Base-by-base conservation (phyloP, 1,140 invertebrate species). In the Charaxes varanes region DNA sequence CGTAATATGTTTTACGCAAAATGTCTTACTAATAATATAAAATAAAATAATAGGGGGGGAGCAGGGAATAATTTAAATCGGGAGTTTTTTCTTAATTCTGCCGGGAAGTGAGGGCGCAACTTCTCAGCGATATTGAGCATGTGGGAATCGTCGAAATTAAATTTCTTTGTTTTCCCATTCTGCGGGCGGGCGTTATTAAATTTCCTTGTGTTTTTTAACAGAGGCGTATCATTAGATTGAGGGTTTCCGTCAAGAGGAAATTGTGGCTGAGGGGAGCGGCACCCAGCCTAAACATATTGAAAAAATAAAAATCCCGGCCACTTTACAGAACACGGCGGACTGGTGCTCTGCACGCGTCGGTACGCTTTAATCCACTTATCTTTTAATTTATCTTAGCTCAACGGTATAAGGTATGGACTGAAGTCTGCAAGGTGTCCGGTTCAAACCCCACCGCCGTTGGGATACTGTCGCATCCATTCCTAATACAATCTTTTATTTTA, bases 131-230 rank as follows among this genome's bases (percentile, higher is more conserved):
- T 80, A 82, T 82, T 59, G 68, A 74, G 67, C 73, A 80, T 83
- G 72, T 83, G 76, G 76, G 76, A 83, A 80, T 83, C 72, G 72
- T 73, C 44, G 62, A 72, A 80, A 80, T 83, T 83, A 73, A 80
- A 80, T 80, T 80, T 77, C 76, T 83, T 83, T 83, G 79, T 80
- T 77, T 82, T 77, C 64, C 67, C 53, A 57, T 58, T 64, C 61
- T 65, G 57, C 53, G 52, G 59, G 70, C 50, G 59, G 62, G 63
- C 73, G 78, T 83, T 85, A 85, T 85, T 85, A 85, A 85, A 85
- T 85, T 85, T 85, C 78, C 81, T 79, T 79, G 81, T 85, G 78
- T 83, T 85, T 84, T 84, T 85, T 82, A 85, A 85, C 79, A 76
- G 71, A 79, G 69, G 71, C 79, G 78, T 85, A 85, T 83, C 81